Evolutionary conservation across 2,113 vertebrate genomes (phyloP).

Genomic region (Solenodon paradoxus): DNA sequence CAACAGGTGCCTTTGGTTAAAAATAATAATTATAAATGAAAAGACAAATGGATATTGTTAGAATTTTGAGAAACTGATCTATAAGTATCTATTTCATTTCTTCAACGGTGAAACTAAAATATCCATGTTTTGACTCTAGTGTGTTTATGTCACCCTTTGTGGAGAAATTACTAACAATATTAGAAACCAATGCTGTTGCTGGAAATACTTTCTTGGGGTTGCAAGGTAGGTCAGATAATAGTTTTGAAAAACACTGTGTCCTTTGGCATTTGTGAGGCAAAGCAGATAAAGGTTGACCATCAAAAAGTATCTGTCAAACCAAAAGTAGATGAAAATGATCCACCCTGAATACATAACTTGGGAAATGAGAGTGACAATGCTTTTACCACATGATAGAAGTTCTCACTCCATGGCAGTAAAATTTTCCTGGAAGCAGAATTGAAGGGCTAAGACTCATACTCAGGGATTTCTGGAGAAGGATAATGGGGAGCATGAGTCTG

Average conservation of each 20-base stretch:
- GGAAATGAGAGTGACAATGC: too few relatives aligned
- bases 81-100: neutral
- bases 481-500: fast-evolving
- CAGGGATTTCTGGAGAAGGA: neutral
- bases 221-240: neutral
- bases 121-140: neutral
- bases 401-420: neutral
- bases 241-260: neutral
- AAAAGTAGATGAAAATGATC: neutral
- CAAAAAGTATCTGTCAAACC: neutral
- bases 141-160: neutral
- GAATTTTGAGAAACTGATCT: neutral
- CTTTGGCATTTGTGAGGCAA: neutral
- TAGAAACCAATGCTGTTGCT: neutral
- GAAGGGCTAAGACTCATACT: too few relatives aligned
- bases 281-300: neutral
- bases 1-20: neutral
- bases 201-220: neutral
- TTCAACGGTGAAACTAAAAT: neutral
- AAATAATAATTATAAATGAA: neutral
- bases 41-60: neutral
- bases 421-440: neutral
- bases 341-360: fast-evolving
- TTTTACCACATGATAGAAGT: neutral
- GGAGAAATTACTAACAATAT: neutral